Evolutionary conservation across 2,113 vertebrate species (phyloP).

Genomic region (Nannobrachium achirus): DNA sequence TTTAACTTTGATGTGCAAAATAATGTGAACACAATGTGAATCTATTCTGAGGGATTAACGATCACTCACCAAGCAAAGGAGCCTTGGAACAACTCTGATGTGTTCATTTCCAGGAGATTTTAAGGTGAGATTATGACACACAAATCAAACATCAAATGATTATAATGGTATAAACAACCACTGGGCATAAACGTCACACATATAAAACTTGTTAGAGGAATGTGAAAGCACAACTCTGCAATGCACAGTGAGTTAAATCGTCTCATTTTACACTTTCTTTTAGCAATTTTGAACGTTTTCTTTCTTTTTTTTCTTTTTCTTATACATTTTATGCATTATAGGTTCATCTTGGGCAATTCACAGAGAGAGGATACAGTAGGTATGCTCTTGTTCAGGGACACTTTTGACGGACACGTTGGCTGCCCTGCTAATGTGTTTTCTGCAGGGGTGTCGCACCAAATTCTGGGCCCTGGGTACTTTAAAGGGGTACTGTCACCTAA

Average conservation of each 20-base stretch:
- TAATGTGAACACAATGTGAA: slow-evolving; percentile 45
- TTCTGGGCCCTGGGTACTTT: too few species aligned
- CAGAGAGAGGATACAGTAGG: too few species aligned
- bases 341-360: too few species aligned
- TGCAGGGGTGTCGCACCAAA: too few species aligned
- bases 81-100: slow-evolving; percentile 57
- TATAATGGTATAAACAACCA: slow-evolving; percentile 67
- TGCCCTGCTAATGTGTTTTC: background rate
- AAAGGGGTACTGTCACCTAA: too few species aligned
- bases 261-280: too few species aligned
- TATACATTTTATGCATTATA: too few species aligned
- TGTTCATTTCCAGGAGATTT: slow-evolving; percentile 37
- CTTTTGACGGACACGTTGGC: background rate
- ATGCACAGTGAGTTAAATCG: background rate
- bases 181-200: slow-evolving; percentile 33
- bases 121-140: slow-evolving; percentile 45
- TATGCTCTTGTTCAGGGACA: background rate
- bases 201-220: slow-evolving; percentile 38
- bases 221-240: slow-evolving; percentile 17
- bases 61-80: slow-evolving; percentile 49
- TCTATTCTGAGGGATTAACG: slow-evolving; percentile 60
- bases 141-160: slow-evolving; percentile 68
- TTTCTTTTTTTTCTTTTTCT: too few species aligned
- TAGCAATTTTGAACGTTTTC: too few species aligned
- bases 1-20: slow-evolving; percentile 53